Evolutionary conservation across 1,140 invertebrate genomes (phyloP).

Genomic region (Philotrypesis tridentata): DNA sequence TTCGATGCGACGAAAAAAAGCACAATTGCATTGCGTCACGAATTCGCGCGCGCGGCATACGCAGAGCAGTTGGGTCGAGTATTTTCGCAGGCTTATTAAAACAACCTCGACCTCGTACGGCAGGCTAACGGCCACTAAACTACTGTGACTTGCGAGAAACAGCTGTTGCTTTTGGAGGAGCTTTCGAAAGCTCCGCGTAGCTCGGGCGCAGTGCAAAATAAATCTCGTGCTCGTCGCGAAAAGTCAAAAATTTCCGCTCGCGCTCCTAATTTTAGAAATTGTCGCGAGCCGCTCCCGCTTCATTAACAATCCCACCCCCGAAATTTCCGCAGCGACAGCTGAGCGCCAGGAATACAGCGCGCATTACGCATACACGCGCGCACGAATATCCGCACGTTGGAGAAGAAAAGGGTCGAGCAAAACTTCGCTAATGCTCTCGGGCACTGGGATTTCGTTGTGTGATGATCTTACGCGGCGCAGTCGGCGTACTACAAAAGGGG

Average conservation of each 20-base stretch:
- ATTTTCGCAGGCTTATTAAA: neutral
- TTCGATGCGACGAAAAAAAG: conserved; percentile 2
- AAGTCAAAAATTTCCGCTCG: neutral
- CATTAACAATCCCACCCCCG: conserved; percentile 3
- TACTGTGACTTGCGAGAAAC: neutral
- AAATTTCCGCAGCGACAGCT: neutral
- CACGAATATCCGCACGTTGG: no score
- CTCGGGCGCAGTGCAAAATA: neutral
- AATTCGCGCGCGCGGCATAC: neutral
- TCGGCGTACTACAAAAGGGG: neutral
- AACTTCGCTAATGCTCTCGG: neutral
- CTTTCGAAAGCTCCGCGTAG: neutral
- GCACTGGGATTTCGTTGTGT: neutral
- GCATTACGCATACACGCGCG: no score
- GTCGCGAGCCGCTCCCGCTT: neutral
- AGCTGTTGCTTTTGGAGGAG: conserved; percentile 1
- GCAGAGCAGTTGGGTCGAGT: neutral
- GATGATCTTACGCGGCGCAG: neutral
- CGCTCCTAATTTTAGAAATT: neutral
- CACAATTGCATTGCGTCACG: conserved; percentile 11
- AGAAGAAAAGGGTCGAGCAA: neutral
- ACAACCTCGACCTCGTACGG: neutral
- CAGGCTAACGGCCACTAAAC: neutral
- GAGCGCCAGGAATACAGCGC: neutral
- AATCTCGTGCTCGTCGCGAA: neutral